Evolutionary conservation across 2,797 vertebrate genomes (phyloP).

Genomic region (Tragopan temminckii): DNA sequence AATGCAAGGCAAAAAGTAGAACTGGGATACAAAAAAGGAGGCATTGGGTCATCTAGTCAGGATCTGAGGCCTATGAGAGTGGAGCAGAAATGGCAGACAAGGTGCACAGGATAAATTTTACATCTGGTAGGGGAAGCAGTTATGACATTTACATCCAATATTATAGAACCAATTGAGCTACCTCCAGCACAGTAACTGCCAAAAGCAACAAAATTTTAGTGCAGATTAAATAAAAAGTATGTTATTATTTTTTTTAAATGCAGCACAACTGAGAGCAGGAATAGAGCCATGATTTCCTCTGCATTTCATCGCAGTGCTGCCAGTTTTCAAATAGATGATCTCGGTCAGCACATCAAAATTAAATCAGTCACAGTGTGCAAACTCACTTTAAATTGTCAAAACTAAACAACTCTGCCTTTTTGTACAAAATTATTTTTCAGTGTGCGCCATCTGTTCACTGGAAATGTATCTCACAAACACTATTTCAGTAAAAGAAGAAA

Average conservation of each 20-base stretch:
- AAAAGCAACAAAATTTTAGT: not conserved
- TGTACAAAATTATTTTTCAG: conserved; percentile 1
- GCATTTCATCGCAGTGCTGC: not conserved
- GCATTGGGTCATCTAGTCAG: not conserved
- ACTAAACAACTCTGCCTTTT: not conserved
- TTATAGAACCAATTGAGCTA: not conserved
- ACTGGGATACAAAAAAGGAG: not conserved
- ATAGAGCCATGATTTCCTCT: accelerated
- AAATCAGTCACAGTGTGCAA: accelerated
- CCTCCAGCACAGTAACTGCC: not conserved
- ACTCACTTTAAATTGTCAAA: not conserved
- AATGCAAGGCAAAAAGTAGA: not conserved
- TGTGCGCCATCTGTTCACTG: not conserved
- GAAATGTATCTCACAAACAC: conserved; percentile 5
- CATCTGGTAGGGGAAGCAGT: not conserved
- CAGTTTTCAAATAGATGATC: not conserved
- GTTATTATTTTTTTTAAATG: not conserved
- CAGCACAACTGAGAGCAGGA: not conserved
- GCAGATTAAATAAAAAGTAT: not conserved
- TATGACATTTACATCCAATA: not conserved
- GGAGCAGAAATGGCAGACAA: not conserved
- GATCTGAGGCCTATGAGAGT: not conserved
- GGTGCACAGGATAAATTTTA: not conserved
- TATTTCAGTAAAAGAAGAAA: conserved; percentile 22
- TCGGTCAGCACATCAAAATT: not conserved